Base-by-base conservation (phyloP, 2,797 vertebrate genomes). In the Scleropages formosus region DNA sequence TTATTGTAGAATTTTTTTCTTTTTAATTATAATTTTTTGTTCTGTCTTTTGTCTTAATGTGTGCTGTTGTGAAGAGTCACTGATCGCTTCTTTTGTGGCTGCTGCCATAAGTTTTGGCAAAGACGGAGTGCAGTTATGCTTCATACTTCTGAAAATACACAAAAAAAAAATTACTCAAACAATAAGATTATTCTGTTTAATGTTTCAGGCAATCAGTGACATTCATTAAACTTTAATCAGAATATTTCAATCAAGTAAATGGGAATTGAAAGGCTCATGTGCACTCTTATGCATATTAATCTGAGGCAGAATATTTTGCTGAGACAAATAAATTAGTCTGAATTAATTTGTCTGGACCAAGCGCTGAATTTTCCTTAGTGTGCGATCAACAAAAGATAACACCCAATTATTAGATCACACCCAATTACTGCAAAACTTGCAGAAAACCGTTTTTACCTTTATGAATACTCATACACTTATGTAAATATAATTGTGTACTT, bases 101-200 rank as follows among this genome's bases (percentile, higher is more conserved):
- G 22, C 44, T 51, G 12, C 49, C 60, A 47, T 18, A 49, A 68
- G 11, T 47, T 15, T 67, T n/a, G 4, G 11, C 20, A 47, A 6
- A 39, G 31, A 39, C 31, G 31, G 31, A 39, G 39, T 39, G 11
- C 31, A 13, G 31, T 67, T 6, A 11, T 44, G 39, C 47, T 22
- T 47, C 44, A 47, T 7, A 47, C n/a, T 39, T 39, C 31, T 47
- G 18, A 20, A 22, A n/a, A 9, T 62, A 47, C 31, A n/a, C 26
- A 16, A 9, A 44, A 66, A 66, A n/a, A 66, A n/a, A 66, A 39
- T 4, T 47, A 31, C 39, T 66, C 18, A 10, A 46, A 31, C 31
- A 39, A 39, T 66, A 44, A 47, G 18, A 67, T 67, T 67, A 67
- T 4, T 18, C 64, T 66, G n/a, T 46, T 47, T 44, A 66, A 39